Evolutionary conservation across 1,140 invertebrate genomes (phyloP), one percentile per base, ranked within the genome.

Genomic region (Battus philenor): DNA sequence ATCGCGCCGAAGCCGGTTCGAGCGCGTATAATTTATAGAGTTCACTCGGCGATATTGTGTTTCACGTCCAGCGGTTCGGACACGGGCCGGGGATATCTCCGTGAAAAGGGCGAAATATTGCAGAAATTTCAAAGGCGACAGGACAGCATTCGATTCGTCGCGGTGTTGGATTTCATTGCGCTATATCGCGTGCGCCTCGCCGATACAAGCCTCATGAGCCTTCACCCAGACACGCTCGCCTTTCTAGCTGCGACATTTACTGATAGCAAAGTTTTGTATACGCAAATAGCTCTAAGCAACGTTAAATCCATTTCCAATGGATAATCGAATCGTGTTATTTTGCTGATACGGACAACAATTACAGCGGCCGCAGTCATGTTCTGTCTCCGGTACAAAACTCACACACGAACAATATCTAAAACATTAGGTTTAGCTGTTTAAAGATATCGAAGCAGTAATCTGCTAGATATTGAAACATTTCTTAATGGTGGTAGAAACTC

Each of bases 81-180:
- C 74, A 74, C 65, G 67, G 68, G 53, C 67, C 61, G 64, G 44
- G 72, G 70, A 71, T 80, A 78, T 77, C 74, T 72, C 63, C 66
- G 68, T 75, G 76, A 84, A 84, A 77, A 80, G 76, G 68, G 72
- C 78, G 67, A 82, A 82, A 82, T 84, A 84, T 84, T 77, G 80
- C 74, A 80, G 67, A 75, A 81, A 80, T 75, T 77, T 75, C 74
- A 74, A 77, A 76, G 50, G 70, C 66, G 78, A 84, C 78, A 79
- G 74, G 75, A 74, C 69, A 69, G 70, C 67, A 72, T 77, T 80
- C 78, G 74, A 85, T 81, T 82, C 73, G 80, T 75, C 75, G 61
- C 60, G 78, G 80, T 82, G 73, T 82, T 63, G 75, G 71, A 68
- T 85, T 85, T 82, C 78, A 85, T 82, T 82, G 80, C 68, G 71